These are phyloP conservation scores for Hippolais icterina DNA, from an alignment of 2,113 vertebrate species.

Conservation along the genomic window DNA sequence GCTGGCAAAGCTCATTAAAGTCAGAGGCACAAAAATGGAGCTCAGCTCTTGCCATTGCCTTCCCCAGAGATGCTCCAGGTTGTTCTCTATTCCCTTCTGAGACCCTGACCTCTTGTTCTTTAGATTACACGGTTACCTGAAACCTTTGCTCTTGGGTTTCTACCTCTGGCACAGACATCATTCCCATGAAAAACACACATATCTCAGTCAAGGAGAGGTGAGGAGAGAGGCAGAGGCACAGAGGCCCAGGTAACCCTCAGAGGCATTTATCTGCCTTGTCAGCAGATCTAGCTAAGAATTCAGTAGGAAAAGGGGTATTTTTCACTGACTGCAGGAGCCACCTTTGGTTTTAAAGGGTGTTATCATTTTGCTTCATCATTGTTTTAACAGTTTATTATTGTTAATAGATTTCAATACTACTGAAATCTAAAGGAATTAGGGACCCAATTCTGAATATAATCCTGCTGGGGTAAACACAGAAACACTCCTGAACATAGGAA, in stretches of 20 bases:
- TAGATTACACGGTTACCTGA: not conserved
- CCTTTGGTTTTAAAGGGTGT: not conserved
- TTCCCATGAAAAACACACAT: not conserved
- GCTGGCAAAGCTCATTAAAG: conserved; percentile 21
- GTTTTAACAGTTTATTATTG: not conserved
- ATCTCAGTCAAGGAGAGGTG: not conserved
- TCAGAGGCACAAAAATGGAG: conserved; percentile 39
- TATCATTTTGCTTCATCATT: not conserved
- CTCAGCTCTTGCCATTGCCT: conserved; percentile 45
- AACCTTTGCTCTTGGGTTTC: not conserved
- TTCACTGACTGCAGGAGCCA: not conserved
- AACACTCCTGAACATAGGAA: not conserved
- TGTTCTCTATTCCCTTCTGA: not conserved
- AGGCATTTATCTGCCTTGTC: not conserved
- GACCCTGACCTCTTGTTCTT: not conserved
- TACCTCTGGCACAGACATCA: not conserved
- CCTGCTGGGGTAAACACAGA: not conserved
- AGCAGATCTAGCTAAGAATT: not conserved
- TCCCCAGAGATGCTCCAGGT: not conserved
- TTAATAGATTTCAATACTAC: not conserved
- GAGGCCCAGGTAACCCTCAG: not conserved
- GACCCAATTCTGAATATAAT: not conserved
- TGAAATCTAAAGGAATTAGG: not conserved
- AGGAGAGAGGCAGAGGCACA: not conserved
- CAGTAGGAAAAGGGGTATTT: not conserved